Conservation (phyloP, 2,888 invertebrate species). For the Plebejus melissa region DNA sequence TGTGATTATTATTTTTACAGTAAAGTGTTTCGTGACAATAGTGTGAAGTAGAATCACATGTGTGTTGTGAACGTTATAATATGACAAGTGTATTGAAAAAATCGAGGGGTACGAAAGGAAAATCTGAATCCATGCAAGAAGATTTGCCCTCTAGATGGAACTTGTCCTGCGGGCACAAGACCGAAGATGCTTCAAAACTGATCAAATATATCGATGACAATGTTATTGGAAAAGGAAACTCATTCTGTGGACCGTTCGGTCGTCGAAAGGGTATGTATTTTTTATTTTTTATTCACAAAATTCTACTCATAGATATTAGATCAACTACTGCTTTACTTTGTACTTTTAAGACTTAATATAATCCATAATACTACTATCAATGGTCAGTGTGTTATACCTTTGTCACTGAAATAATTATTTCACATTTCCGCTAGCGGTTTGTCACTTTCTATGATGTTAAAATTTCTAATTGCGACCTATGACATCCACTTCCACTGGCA, state of each 20-base stretch:
- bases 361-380: background rate
- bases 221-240: conserved; percentile 88
- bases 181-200: conserved; percentile 84
- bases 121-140: conserved; percentile 77
- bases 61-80: conserved; percentile 62
- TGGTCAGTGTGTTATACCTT: background rate
- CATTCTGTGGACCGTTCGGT: conserved; percentile 90
- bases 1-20: conserved; percentile 33
- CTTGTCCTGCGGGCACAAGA: conserved; percentile 67
- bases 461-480: conserved; percentile 1
- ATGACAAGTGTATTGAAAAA: conserved; percentile 77
- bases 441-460: background rate
- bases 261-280: conserved; percentile 83
- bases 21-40: conserved; percentile 33
- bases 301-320: background rate
- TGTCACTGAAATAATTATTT: background rate
- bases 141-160: conserved; percentile 69
- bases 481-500: conserved; percentile 6
- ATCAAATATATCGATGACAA: conserved; percentile 89
- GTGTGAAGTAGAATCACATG: conserved; percentile 34
- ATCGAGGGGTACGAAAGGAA: conserved; percentile 70
- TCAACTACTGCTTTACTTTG: background rate
- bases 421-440: background rate
- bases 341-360: too few species aligned
- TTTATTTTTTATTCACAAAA: conserved; percentile 3